phyloP scores from a whole-genome alignment of 1,140 invertebrate genomes.

The Asbolus verrucosus region DNA sequence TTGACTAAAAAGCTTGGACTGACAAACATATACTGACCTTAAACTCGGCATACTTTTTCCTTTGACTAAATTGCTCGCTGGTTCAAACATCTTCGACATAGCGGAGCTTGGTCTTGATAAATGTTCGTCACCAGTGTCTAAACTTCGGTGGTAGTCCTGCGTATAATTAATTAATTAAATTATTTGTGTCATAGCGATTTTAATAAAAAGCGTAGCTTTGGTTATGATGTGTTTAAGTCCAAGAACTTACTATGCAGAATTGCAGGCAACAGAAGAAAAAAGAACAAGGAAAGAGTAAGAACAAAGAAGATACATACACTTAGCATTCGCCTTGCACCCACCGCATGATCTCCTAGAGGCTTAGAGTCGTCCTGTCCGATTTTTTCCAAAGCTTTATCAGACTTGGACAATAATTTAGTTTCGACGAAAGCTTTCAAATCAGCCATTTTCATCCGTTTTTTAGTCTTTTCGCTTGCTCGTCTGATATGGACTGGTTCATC shows the following conservation, averaged over 20 bases:
- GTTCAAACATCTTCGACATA: constrained; percentile 72
- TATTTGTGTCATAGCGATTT: background rate
- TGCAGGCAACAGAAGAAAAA: constrained; percentile 25
- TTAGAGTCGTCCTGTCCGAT: constrained; percentile 84
- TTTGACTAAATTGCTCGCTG: constrained; percentile 83
- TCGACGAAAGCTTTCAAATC: constrained; percentile 91
- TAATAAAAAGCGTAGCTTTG: background rate
- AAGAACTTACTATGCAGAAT: constrained; percentile 18
- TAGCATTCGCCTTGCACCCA: constrained; percentile 63
- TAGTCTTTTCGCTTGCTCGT: constrained; percentile 82
- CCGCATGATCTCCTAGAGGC: constrained; percentile 67
- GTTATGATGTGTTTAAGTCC: too few relatives aligned
- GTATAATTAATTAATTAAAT: constrained; percentile 38
- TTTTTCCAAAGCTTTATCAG: constrained; percentile 90
- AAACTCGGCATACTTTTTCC: constrained; percentile 96
- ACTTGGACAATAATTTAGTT: constrained; percentile 90
- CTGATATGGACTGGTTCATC: constrained; percentile 74
- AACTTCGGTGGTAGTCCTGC: constrained; percentile 82
- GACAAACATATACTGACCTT: constrained; percentile 72
- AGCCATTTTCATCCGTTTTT: constrained; percentile 89
- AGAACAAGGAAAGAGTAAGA: constrained; percentile 50
- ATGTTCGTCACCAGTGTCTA: constrained; percentile 81
- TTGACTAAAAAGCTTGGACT: too few relatives aligned
- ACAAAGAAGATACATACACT: constrained; percentile 62
- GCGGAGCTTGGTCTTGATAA: constrained; percentile 75